phyloP scores from a whole-genome alignment of 2,113 vertebrate species.

The Cynopterus brachyotis region DNA sequence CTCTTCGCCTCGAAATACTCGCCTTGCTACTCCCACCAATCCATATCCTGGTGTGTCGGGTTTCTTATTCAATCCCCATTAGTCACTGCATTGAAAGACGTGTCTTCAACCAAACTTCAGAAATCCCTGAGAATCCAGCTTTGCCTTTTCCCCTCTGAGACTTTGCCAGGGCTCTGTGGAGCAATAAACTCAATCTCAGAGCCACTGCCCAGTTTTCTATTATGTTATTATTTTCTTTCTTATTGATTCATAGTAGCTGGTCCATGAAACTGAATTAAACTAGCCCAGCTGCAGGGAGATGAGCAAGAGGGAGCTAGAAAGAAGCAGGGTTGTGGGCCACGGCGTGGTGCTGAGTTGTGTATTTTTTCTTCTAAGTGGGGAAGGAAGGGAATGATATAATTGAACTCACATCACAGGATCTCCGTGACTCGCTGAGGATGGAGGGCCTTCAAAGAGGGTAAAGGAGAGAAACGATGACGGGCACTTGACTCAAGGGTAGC shows the following conservation, averaged over 20 bases:
- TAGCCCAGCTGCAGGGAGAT: background rate
- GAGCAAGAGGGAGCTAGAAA: background rate
- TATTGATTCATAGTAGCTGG: background rate
- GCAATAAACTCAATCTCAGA: background rate
- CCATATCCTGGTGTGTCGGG: background rate
- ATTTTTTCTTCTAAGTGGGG: background rate
- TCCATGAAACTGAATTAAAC: background rate
- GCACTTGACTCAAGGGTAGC: rapidly evolving
- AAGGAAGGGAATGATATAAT: background rate
- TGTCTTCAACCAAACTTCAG: background rate
- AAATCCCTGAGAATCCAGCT: background rate
- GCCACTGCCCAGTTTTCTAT: background rate
- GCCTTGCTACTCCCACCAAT: background rate
- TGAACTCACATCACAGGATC: background rate
- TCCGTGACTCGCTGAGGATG: background rate
- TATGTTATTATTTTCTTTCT: background rate
- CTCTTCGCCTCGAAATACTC: background rate
- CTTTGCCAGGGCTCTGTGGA: background rate
- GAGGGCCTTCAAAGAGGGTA: background rate
- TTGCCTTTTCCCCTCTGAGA: background rate
- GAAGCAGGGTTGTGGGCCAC: background rate
- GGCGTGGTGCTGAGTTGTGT: rapidly evolving
- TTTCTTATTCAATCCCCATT: background rate
- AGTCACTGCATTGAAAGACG: background rate
- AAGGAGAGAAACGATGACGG: rapidly evolving